Conservation (phyloP, 1,140 invertebrate species). For the Dermatophagoides farinae region DNA sequence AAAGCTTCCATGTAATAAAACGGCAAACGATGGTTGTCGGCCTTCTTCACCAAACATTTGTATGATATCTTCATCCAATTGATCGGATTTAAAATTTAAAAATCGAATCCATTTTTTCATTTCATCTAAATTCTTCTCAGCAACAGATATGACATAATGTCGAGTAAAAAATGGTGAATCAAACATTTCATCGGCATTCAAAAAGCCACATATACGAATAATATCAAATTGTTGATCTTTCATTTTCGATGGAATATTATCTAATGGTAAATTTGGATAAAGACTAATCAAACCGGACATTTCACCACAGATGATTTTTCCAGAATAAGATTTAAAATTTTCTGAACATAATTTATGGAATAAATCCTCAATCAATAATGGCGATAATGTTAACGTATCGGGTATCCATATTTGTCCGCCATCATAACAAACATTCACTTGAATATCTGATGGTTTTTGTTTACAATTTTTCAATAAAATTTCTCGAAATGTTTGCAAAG, state of each 20-base stretch:
- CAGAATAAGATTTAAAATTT: slow-evolving; percentile 55
- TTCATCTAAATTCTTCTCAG: slow-evolving; percentile 30
- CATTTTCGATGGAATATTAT: slow-evolving; percentile 40
- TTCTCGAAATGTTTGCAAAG: slow-evolving; percentile 30
- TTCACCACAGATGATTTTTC: slow-evolving; percentile 50
- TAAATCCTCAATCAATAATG: slow-evolving; percentile 39
- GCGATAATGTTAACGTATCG: slow-evolving; percentile 31
- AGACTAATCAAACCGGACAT: slow-evolving; percentile 47
- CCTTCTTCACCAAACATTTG: slow-evolving; percentile 44
- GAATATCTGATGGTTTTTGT: background rate
- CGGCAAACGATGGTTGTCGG: slow-evolving; percentile 68
- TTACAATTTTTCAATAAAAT: slow-evolving; percentile 29
- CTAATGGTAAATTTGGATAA: slow-evolving; percentile 45
- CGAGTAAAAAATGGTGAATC: slow-evolving; percentile 77
- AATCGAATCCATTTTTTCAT: background rate
- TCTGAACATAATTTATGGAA: slow-evolving; percentile 50
- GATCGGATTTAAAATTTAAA: slow-evolving; percentile 4
- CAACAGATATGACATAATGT: slow-evolving; percentile 60
- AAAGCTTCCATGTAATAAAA: slow-evolving; percentile 74
- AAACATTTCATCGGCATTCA: slow-evolving; percentile 60
- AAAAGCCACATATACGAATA: slow-evolving; percentile 57
- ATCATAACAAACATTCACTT: background rate
- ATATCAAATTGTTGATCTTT: slow-evolving; percentile 38
- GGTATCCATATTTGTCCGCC: slow-evolving; percentile 42
- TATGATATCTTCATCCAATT: slow-evolving; percentile 1